Evolutionary conservation across 2,113 vertebrate genomes (phyloP), one percentile per base, ranked within the genome.

Genomic region (Seriola aureovittata): DNA sequence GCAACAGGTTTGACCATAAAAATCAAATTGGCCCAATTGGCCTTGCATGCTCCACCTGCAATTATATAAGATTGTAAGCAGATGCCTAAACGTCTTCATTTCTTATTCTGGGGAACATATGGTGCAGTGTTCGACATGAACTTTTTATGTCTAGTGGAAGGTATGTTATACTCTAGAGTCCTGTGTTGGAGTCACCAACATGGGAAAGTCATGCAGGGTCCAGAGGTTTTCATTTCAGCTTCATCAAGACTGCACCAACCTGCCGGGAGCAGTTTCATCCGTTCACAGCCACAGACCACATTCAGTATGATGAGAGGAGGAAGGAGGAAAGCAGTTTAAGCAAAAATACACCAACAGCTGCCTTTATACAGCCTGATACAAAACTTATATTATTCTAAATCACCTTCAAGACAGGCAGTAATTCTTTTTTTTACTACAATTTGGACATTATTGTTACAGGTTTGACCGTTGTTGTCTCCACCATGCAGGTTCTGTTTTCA

Each of bases 31-130:
- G 95, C 91, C 95, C 96, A 97, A 96, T 97, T 98, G 97, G 99
- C 98, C 97, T 97, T 95, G 93, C 93, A 93, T 93, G 96, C 95
- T 96, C 95, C 96, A 96, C 94, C 96, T 96, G 96, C 97, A 99
- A 97, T 97, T 97, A 96, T 96, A 93, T 95, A 88, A 89, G 96
- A 99, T 98, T 97, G 97, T 97, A 96, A 98, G 97, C 97, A 99
- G 97, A 98, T 98, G 98, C 95, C 91, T 88, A 93, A 92, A 88
- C 84, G 92, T 89, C 91, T 87, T 93, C 91, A 88, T 93, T 95
- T 96, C 95, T 95, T 96, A 95, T 96, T 95, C 93, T 90, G 86
- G 89, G 46, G 86, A 96, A 95, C 97, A 97, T 96, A 95, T 97
- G 97, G 94, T 93, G 54, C 76, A 73, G 75, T 71, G 83, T 82